Base-by-base conservation (phyloP, 30 jellyfish, hydroid and myxozoan species). In the Aurelia coerulea region DNA sequence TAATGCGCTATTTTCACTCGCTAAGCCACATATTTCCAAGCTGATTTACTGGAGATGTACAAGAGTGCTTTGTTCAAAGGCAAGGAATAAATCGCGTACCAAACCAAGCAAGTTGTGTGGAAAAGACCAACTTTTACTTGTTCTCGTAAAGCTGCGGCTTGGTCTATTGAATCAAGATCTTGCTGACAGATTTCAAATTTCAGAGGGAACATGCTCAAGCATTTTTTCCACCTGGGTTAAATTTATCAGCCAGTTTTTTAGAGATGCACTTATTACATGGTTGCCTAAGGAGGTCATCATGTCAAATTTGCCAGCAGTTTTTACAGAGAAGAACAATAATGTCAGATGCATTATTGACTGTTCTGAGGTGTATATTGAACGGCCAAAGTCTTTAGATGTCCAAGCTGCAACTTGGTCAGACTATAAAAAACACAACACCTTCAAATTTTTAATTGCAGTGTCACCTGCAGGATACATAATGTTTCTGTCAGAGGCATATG, bases 331-430 rank as follows among this genome's bases (percentile, higher is more conserved):
- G 18, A 66, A 65, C 41, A 10, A 42, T 0, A 79, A 79, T 1
- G 54, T 39, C 8, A 34, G 89, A 17, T 65, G 82, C 12, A 79
- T 79, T 13, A 79, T 79, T 62, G 80, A 79, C 63, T 79, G 79
- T 69, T 42, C 80, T 3, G 89, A 79, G 52, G 66, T 65, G 60
- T 79, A 12, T 68, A 81, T 70, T 42, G 91, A 66, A 13, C 50
- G 86, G 18, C 76, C 87, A 13, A 81, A 81, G 31, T 70, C 91
- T 39, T 23, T 23, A 23, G 29, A 23, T 64, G 51, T 46, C 54
- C 29, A 81, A 54, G 77, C 84, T 19, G 73, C 72, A n/a, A 81
- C 78, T 19, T 81, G 81, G 89, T 79, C 69, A 16, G 89, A 79
- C 54, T 79, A 79, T 56, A 79, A 79, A 34, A 17, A 53, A 17